Percentiles rank a stretch among this genome's conserved stretches.
These are phyloP conservation scores for Garrulus glandarius DNA, from an alignment of 2,797 vertebrate species.

Conservation along the genomic window DNA sequence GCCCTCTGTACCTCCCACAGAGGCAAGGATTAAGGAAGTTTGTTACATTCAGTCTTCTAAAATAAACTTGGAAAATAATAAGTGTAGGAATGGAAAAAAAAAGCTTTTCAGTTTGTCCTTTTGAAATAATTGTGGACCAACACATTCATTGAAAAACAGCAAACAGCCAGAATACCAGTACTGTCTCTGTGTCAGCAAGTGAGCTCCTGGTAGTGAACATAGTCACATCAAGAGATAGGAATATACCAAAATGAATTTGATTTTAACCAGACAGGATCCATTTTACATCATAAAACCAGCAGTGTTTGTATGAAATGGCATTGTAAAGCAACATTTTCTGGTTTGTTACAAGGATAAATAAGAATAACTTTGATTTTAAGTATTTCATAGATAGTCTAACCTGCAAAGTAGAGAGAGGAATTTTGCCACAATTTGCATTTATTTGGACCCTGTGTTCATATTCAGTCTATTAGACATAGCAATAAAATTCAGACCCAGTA, in stretches of 20 bases:
- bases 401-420: not conserved
- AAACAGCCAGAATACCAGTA: not conserved
- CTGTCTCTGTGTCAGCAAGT: not conserved
- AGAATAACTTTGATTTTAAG: not conserved
- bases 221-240: not conserved
- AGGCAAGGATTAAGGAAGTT: not conserved
- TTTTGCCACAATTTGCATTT: not conserved
- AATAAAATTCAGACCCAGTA: not conserved
- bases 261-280: not conserved
- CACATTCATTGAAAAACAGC: not conserved
- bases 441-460: not conserved
- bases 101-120: not conserved
- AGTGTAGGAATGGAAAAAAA: not conserved
- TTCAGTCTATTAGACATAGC: not conserved
- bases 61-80: not conserved
- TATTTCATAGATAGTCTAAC: not conserved
- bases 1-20: not conserved
- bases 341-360: not conserved
- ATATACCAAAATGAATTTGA: not conserved
- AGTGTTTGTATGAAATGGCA: not conserved
- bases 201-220: not conserved
- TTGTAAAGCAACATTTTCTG: not conserved
- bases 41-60: not conserved
- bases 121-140: not conserved
- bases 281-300: not conserved